These are phyloP conservation scores for Morus bassanus DNA, from an alignment of 2,797 vertebrate genomes.

Conservation along the genomic window DNA sequence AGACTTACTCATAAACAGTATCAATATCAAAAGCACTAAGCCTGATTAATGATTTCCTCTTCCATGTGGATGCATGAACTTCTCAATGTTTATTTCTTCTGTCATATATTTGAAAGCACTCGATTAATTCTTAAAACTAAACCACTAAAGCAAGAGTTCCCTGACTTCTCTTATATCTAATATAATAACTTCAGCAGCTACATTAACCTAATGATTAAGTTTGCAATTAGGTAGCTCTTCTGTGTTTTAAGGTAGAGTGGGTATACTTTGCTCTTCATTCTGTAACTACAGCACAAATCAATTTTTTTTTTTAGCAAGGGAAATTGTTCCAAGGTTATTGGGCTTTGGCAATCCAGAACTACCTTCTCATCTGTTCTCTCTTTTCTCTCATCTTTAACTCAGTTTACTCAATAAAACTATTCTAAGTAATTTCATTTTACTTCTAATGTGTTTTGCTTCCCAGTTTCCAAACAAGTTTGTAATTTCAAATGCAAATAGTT, in stretches of 20 bases:
- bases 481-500: neutral
- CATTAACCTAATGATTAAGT: slow-evolving; percentile 36
- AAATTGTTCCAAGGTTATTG: neutral
- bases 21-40: slow-evolving; percentile 3
- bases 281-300: neutral
- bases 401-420: neutral
- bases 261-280: neutral
- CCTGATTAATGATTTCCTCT: slow-evolving; percentile 20
- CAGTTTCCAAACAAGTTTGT: neutral
- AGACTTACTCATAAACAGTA: neutral
- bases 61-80: neutral
- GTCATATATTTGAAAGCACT: slow-evolving; percentile 39
- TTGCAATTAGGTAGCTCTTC: neutral
- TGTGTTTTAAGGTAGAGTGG: neutral
- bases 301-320: neutral
- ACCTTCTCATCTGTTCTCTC: neutral
- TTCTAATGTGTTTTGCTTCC: neutral
- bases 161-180: slow-evolving; percentile 51
- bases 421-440: neutral
- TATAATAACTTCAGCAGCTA: slow-evolving; percentile 25
- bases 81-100: slow-evolving; percentile 25
- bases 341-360: neutral
- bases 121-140: slow-evolving; percentile 40
- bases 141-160: slow-evolving; percentile 26
- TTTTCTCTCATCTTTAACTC: neutral